phyloP scores from a whole-genome alignment of 2,113 vertebrate genomes.

The human region GRCh38 chr2:83480001-83480500 shows the following conservation, averaged over 20 bases:
- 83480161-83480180: not conserved
- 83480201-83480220: not conserved
- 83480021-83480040: not conserved
- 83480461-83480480: not conserved
- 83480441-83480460: not conserved
- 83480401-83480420: not conserved
- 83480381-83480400: not conserved
- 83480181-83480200: not conserved
- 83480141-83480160: not conserved
- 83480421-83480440: not conserved
- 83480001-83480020: not conserved
- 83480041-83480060: not conserved
- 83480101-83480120: not conserved
- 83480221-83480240: not conserved
- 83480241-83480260: not conserved
- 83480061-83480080: not conserved
- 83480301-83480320: not conserved
- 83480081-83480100: not conserved
- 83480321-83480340: not conserved
- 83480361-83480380: not conserved
- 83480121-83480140: not conserved
- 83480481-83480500: not conserved
- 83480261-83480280: not conserved
- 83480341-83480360: not conserved
- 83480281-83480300: not conserved